phyloP scores from a whole-genome alignment of 2,797 vertebrate genomes.

The Tauraco hartlaubi region DNA sequence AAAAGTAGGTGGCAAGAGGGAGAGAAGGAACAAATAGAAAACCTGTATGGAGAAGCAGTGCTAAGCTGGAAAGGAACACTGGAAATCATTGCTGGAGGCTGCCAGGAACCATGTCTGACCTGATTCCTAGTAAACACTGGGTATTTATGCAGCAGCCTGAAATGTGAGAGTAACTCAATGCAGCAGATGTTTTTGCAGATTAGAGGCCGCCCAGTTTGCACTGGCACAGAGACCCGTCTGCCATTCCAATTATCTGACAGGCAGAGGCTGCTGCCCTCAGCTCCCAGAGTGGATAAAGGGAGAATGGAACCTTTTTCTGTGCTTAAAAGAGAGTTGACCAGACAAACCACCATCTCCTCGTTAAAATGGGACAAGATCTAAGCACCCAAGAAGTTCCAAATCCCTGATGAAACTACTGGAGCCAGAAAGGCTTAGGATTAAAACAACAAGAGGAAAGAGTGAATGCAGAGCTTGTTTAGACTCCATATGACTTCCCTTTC shows the following conservation, averaged over 20 bases:
- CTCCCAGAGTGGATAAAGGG: background rate
- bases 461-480: conserved; percentile 1
- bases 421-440: background rate
- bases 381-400: background rate
- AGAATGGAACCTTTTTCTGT: background rate
- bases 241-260: conserved; percentile 27
- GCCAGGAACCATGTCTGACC: conserved; percentile 55
- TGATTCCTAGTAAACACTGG: conserved; percentile 36
- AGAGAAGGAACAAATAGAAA: background rate
- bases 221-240: conserved; percentile 36
- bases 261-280: background rate
- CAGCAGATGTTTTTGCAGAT: background rate
- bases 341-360: background rate
- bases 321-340: background rate
- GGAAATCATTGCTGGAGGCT: conserved; percentile 18
- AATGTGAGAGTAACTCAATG: conserved; percentile 24
- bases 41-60: background rate
- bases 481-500: background rate
- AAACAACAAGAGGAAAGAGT: background rate
- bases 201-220: conserved; percentile 25
- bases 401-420: background rate
- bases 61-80: conserved; percentile 27
- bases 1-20: background rate
- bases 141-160: conserved; percentile 54
- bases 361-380: background rate